These are phyloP conservation scores for Stigmatopora argus DNA, from an alignment of 2,113 vertebrate genomes.

Conservation along the genomic window DNA sequence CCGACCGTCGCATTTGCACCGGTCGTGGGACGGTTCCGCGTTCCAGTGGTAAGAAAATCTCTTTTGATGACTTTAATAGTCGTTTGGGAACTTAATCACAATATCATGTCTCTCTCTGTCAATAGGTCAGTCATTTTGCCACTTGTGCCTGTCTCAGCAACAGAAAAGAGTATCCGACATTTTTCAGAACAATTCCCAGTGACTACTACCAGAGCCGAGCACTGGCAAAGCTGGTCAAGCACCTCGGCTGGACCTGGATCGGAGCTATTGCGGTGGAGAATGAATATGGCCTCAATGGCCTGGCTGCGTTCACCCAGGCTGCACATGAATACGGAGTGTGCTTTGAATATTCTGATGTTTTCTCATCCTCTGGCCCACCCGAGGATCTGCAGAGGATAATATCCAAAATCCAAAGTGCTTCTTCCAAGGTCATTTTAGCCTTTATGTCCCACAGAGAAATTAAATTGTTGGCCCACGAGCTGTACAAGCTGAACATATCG, in stretches of 20 bases:
- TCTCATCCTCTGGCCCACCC: slow-evolving; percentile 64
- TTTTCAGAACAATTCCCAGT: slow-evolving; percentile 75
- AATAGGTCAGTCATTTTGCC: slow-evolving; percentile 75
- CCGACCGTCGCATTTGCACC: slow-evolving; percentile 67
- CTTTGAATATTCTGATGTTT: slow-evolving; percentile 66
- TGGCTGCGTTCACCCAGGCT: slow-evolving; percentile 59
- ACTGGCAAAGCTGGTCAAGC: slow-evolving; percentile 65
- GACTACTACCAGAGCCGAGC: slow-evolving; percentile 73
- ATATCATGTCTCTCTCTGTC: slow-evolving; percentile 13
- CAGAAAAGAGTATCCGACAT: slow-evolving; percentile 68
- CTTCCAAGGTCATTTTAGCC: slow-evolving; percentile 68
- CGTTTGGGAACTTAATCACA: background rate
- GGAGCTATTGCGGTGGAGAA: slow-evolving; percentile 69
- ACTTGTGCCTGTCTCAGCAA: slow-evolving; percentile 72
- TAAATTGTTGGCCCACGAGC: slow-evolving; percentile 59
- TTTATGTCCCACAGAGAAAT: slow-evolving; percentile 73
- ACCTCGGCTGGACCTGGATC: slow-evolving; percentile 76
- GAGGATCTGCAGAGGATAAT: slow-evolving; percentile 51
- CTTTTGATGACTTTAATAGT: background rate
- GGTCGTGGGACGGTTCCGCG: slow-evolving; percentile 61
- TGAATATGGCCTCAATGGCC: slow-evolving; percentile 66
- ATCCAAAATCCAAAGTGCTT: slow-evolving; percentile 57
- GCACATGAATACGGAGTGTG: slow-evolving; percentile 69
- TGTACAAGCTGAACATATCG: slow-evolving; percentile 62
- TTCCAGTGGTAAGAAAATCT: slow-evolving; percentile 68